These are phyloP conservation scores for Emberiza fucata DNA, from an alignment of 2,113 vertebrate species.

Conservation along the genomic window DNA sequence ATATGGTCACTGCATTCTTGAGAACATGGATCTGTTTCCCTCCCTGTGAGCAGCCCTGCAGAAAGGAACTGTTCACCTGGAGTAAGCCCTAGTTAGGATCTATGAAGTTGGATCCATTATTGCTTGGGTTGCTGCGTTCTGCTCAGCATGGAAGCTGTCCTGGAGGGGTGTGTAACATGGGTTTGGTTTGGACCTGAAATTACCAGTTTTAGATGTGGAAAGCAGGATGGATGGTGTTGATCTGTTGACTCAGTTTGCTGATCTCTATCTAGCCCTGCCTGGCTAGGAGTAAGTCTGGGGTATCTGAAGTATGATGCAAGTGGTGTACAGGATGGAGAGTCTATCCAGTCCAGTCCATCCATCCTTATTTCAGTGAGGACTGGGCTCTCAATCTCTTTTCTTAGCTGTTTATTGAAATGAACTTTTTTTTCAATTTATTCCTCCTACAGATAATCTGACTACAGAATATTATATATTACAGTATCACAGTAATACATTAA, in stretches of 20 bases:
- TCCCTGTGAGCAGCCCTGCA: neutral
- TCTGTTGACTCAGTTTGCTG: neutral
- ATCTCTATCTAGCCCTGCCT: neutral
- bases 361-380: neutral
- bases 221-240: neutral
- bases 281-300: neutral
- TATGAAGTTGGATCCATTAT: neutral
- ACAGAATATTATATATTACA: neutral
- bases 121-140: neutral
- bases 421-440: neutral
- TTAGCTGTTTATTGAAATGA: neutral
- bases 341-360: neutral
- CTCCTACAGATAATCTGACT: neutral
- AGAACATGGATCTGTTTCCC: rapidly evolving
- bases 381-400: neutral
- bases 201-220: neutral
- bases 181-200: neutral
- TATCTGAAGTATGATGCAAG: neutral
- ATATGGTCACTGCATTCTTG: neutral
- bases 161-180: neutral
- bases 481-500: neutral
- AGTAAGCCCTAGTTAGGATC: neutral
- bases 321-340: neutral
- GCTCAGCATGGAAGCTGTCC: neutral
- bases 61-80: neutral